Base-by-base conservation (phyloP, 2,888 invertebrate species). In the Gymnosoma rotundatum region DNA sequence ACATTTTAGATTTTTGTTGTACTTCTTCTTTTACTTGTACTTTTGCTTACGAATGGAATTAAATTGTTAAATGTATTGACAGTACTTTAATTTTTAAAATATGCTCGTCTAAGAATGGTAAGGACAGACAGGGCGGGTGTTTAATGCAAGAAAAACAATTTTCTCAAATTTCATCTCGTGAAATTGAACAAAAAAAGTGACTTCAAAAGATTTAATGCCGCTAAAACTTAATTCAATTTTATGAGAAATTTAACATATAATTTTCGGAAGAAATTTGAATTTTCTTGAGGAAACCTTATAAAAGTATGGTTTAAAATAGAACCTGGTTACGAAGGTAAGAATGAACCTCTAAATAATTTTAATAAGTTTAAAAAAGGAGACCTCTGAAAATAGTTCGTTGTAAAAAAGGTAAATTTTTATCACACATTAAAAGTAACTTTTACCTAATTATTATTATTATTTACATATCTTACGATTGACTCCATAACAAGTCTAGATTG, bases 81-180 rank as follows among this genome's bases (percentile, higher is more conserved):
- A 78, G 72, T 64, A 60, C 60, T 73, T 54, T 20, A 38, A 20
- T 61, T 45, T 54, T 63, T 20, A 54, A 42, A 54, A 54, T 7
- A 69, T 52, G 61, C 20, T 32, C n/a, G 2, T 32, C 18, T 45
- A 4, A 21, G 20, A 42, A 12, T 21, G 25, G 25, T 12, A 69
- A 14, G 36, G 32, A 61, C 54, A 20, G 61, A 45, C 63, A 16
- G 58, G 66, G 8, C 48, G 32, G 66, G 50, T 63, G 58, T 18
- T 52, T 70, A 64, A 42, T 74, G 16, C 63, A 58, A 79, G 79
- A 84, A 85, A 85, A 86, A 83, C 86, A 85, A 82, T 83, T 86
- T 86, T 86, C 86, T 87, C 87, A 83, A 85, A 87, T 87, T 87
- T 87, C 87, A 87, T 72, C 50, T 81, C 52, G 10, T 81, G 64